Conservation (phyloP, 2,888 invertebrate genomes). For the Temnothorax unifasciatus region DNA sequence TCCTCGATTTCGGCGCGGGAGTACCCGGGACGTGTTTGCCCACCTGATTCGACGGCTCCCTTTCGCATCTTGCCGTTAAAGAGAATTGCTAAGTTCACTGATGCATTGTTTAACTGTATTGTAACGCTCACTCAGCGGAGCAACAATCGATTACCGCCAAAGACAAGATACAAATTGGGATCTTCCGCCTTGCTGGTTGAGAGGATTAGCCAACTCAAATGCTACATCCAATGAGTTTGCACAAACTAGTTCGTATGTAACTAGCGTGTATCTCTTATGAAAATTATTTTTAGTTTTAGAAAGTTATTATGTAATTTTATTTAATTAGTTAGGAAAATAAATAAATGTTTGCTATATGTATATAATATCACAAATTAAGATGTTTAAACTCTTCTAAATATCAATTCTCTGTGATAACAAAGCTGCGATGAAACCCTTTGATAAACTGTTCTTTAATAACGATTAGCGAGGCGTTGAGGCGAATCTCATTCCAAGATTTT, state of each 20-base stretch:
- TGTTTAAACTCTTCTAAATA: background rate
- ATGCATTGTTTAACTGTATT: conserved; percentile 45
- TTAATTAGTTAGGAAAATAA: background rate
- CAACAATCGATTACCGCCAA: conserved; percentile 50
- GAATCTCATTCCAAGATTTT: conserved; percentile 69
- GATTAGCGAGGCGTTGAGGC: conserved; percentile 6
- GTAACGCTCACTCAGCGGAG: conserved; percentile 31
- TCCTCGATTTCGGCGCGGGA: conserved; percentile 49
- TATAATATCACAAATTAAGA: background rate
- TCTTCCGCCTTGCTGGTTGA: conserved; percentile 12
- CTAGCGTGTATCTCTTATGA: background rate
- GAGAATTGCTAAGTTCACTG: conserved; percentile 45
- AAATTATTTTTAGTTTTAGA: conserved; percentile 2
- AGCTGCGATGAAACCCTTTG: background rate
- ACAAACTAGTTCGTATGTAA: background rate
- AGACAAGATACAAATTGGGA: conserved; percentile 51
- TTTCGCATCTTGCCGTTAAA: conserved; percentile 41
- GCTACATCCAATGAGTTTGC: conserved; percentile 1
- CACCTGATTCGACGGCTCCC: conserved; percentile 55
- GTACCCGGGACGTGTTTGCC: conserved; percentile 55
- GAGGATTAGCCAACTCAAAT: conserved; percentile 27
- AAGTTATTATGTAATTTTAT: background rate
- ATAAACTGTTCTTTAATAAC: background rate
- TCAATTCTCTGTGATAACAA: background rate
- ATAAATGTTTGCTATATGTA: background rate